These are phyloP conservation scores for Xylophagus ater DNA, from an alignment of 2,888 invertebrate genomes.

Conservation along the genomic window DNA sequence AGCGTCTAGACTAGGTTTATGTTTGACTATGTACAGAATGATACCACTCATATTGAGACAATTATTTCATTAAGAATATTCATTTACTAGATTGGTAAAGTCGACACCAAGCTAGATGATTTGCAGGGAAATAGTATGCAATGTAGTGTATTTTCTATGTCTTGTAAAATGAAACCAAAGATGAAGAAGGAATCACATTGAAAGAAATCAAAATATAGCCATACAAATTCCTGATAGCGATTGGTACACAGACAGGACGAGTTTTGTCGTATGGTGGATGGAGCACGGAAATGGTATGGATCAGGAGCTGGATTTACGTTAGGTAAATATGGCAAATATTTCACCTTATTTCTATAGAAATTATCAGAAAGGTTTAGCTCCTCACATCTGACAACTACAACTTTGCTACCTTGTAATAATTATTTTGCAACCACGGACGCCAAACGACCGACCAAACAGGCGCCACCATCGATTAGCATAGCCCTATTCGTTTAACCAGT, in stretches of 20 bases:
- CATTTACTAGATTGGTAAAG: too few species aligned
- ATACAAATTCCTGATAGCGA: conserved; percentile 88
- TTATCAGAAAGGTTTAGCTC: conserved; percentile 95
- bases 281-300: conserved; percentile 97
- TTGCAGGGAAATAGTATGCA: too few species aligned
- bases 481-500: conserved; percentile 79
- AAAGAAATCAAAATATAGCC: too few species aligned
- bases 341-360: conserved; percentile 93
- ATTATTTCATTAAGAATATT: too few species aligned
- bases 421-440: conserved; percentile 94
- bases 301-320: conserved; percentile 98
- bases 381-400: conserved; percentile 90
- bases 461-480: conserved; percentile 95
- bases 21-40: too few species aligned
- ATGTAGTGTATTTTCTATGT: too few species aligned
- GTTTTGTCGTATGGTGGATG: conserved; percentile 94
- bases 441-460: conserved; percentile 94
- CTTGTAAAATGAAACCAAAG: too few species aligned
- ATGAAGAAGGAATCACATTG: too few species aligned
- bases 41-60: too few species aligned
- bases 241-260: conserved; percentile 90
- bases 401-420: conserved; percentile 87
- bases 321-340: conserved; percentile 92
- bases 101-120: too few species aligned
- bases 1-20: too few species aligned